Evolutionary conservation across 2,888 invertebrate species (phyloP), one percentile per base, ranked within the genome.

Genomic region (Elegia similella): DNA sequence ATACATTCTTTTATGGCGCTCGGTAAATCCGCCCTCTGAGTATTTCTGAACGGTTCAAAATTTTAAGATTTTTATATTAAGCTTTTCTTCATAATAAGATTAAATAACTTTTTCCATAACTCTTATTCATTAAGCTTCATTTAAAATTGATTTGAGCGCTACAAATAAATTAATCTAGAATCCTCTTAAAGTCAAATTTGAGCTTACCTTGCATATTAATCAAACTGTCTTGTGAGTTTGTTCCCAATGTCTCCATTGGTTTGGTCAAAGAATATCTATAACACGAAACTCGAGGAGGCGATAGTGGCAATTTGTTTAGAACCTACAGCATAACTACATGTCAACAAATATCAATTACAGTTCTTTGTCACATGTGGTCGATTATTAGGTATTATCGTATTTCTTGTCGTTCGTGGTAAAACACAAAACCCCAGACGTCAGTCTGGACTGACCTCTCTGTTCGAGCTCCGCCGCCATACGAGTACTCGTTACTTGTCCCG

Each of bases 1-100:
- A 50, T 50, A 50, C 50, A 34, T 50, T 50, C 34, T 50, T 50
- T 50, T 50, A 50, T 16, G 17, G 34, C 32, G 34, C 50, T 16
- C 34, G 50, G 12, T 13, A 5, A 16, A 6, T 1, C 10, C 34
- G 16, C 10, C 17, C n/a, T 10, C 38, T 38, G 38, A 8, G 38
- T 12, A 12, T 10, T 38, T 38, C n/a, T 38, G 38, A 38, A 38
- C 38, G 12, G 38, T 38, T 38, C 38, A 38, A 38, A 38, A 12
- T 38, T 38, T n/a, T 6, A 38, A 38, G 10, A 38, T 12, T 12
- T 38, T 38, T 12, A 38, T 38, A 38, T 6, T 12, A 1, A 1
- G 38, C 38, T 38, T 10, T 12, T 6, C 6, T 38, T 38, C 10
- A 38, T 38, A 38, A 38, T 12, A 38, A n/a, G 12, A 38, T 38